Base-by-base conservation (phyloP, 2,888 invertebrate genomes). In the Lasius fuliginosus region DNA sequence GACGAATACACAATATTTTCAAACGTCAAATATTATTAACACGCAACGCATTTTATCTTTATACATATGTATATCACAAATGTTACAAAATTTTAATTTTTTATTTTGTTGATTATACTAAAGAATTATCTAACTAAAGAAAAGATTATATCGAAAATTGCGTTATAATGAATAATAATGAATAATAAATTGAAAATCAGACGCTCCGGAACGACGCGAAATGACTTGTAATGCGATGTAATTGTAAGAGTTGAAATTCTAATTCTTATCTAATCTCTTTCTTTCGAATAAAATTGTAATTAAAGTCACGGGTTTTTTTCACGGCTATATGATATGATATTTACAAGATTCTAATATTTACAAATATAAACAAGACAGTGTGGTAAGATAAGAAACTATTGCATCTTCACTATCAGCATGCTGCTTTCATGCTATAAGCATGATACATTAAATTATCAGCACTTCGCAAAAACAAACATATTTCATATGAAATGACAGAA, bases 41-140 rank as follows among this genome's bases (percentile, higher is more conserved):
- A 36, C 36, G 5, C 23, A 23, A 23, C 36, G 36, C 36, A 42
- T 75, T 42, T 33, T 62, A 62, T 62, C 5, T 30, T 30, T 75
- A 42, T n/a, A 30, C 8, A 23, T 60, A n/a, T n/a, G n/a, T n/a
- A n/a, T n/a, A 75, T 75, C 36, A 65, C 3, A 49, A 64, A n/a
- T 62, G 5, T 46, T 46, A 60, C 62, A 30, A 74, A 46, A 74
- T 33, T 46, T 62, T 23, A 1, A 74, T n/a, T 60, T 12, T 40
- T 30, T 42, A 30, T 27, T 58, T 58, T 73, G 27, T 73, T 73
- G 49, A 23, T 53, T 18, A 42, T 49, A 33, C 18, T 30, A 27
- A 12, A 42, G 27, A 30, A 74, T 74, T 27, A 15, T 11, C 18
- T 58, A 60, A 40, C n/a, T 30, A 15, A 30, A 33, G 46, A 27